Base-by-base conservation (phyloP, 1,140 invertebrate genomes). In the Ylistrum balloti region DNA sequence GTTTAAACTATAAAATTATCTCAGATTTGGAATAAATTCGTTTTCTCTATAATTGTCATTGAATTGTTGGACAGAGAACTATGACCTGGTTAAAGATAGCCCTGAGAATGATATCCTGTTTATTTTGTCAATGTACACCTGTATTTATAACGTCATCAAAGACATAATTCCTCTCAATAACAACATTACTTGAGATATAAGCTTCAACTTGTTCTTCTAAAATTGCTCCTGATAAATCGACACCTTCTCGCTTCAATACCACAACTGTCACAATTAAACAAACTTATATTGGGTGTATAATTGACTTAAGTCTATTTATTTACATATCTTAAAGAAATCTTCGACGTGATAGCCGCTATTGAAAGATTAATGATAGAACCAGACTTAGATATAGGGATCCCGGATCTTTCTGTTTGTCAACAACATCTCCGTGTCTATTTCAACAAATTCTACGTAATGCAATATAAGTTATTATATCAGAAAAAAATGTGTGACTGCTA, bases 261-360 rank as follows among this genome's bases (percentile, higher is more conserved):
- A 38, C 35, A 38, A 7, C 35, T 38, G 35, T 38, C 35, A 13
- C n/a, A 74, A n/a, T 74, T 9, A 5, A 28, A 74, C 11, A 74
- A n/a, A 74, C n/a, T 38, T 74, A n/a, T 74, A 74, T 74, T 74
- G 22, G n/a, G 22, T 74, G 22, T 74, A 17, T n/a, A 28, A 20
- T 3, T 74, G 22, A 74, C 56, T 74, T n/a, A 74, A n/a, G 56
- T n/a, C 56, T 74, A 74, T n/a, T 74, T 74, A 74, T 28, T 56
- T 74, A 74, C n/a, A 3, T 74, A 74, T 74, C 56, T 74, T 5
- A 28, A 28, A 28, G 56, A 7, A n/a, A 74, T 74, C 56, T 74
- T 38, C 5, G 35, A 74, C 17, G 22, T 74, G 56, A 74, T n/a
- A 3, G 56, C 11, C 56, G 9, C 28, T 28, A 28, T 74, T 28